A percentile compares a stretch with the other conserved stretches of the same genome.
Evolutionary conservation across 2,888 invertebrate species (phyloP).

Genomic region (Pseudococcus longispinus): DNA sequence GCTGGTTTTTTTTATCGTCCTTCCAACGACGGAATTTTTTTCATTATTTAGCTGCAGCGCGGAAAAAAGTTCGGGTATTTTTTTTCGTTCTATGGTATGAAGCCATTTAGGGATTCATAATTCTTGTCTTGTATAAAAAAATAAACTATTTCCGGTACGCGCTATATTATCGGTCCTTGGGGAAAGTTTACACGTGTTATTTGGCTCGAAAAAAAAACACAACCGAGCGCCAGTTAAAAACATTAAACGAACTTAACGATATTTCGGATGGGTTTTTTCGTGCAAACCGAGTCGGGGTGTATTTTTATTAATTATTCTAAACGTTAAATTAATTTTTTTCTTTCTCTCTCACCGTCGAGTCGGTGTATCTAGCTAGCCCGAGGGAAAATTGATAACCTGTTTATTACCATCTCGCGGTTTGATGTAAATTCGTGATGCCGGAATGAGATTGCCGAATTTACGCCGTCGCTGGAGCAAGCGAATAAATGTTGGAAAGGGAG

Average conservation of each 20-base stretch:
- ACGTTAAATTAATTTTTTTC: conserved; percentile 22
- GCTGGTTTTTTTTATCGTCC: no score
- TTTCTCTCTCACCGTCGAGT: no score
- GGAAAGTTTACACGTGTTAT: conserved; percentile 46
- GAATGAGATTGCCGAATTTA: not conserved
- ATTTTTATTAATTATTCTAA: conserved; percentile 45
- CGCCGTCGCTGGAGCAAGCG: not conserved
- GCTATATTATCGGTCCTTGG: conserved; percentile 36
- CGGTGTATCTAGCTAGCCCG: not conserved
- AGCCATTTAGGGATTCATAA: conserved; percentile 41
- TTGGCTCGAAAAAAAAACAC: conserved; percentile 17
- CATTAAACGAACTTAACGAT: conserved; percentile 35
- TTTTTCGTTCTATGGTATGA: not conserved
- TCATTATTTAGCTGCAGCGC: conserved; percentile 33
- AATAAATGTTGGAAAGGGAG: not conserved
- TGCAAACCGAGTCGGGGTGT: not conserved
- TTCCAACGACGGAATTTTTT: conserved; percentile 13
- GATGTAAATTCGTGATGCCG: not conserved
- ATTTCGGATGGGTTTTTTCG: conserved; percentile 4
- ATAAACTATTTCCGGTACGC: conserved; percentile 23
- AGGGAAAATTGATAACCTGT: conserved; percentile 28
- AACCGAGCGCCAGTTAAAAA: conserved; percentile 21
- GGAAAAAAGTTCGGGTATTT: not conserved
- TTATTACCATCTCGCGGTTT: not conserved
- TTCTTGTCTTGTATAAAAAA: conserved; percentile 42